phyloP scores from a whole-genome alignment of 2,797 vertebrate species.

The Chelon auratus region DNA sequence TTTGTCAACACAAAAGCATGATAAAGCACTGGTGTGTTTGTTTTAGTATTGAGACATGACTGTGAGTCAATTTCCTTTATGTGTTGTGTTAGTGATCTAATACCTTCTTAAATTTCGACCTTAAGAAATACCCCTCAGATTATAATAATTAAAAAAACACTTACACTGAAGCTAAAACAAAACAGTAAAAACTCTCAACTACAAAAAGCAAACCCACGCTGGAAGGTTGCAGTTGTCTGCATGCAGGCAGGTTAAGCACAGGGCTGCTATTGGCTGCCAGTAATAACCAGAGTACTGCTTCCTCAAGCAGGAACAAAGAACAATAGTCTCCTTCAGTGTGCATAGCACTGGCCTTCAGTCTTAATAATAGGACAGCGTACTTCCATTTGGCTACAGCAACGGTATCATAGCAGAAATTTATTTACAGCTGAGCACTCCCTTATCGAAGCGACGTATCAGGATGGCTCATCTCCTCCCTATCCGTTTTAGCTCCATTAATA shows the following conservation, averaged over 20 bases:
- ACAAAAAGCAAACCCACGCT: slow-evolving; percentile 7
- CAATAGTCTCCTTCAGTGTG: slow-evolving; percentile 79
- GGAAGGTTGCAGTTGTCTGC: slow-evolving; percentile 38
- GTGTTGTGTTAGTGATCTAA: too few species aligned
- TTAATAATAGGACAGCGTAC: slow-evolving; percentile 62
- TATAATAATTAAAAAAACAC: too few species aligned
- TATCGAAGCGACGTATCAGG: slow-evolving; percentile 52
- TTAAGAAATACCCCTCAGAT: too few species aligned
- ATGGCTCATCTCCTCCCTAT: slow-evolving; percentile 3
- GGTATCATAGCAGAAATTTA: slow-evolving; percentile 59
- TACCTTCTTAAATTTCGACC: too few species aligned
- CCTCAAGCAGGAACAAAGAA: slow-evolving; percentile 81
- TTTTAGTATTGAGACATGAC: too few species aligned
- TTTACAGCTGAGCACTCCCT: slow-evolving; percentile 52
- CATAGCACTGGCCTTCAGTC: slow-evolving; percentile 61
- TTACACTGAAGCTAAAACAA: too few species aligned
- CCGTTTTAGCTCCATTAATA: slow-evolving; percentile 61
- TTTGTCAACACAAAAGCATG: too few species aligned
- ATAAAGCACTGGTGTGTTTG: too few species aligned
- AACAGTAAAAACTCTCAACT: too few species aligned
- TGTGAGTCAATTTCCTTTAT: neutral
- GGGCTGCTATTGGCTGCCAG: slow-evolving; percentile 66
- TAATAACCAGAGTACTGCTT: slow-evolving; percentile 68
- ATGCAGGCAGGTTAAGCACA: slow-evolving; percentile 46
- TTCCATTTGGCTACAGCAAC: slow-evolving; percentile 59